These are phyloP conservation scores for Sphaeramia orbicularis DNA, from an alignment of 2,797 vertebrate genomes.

Conservation along the genomic window DNA sequence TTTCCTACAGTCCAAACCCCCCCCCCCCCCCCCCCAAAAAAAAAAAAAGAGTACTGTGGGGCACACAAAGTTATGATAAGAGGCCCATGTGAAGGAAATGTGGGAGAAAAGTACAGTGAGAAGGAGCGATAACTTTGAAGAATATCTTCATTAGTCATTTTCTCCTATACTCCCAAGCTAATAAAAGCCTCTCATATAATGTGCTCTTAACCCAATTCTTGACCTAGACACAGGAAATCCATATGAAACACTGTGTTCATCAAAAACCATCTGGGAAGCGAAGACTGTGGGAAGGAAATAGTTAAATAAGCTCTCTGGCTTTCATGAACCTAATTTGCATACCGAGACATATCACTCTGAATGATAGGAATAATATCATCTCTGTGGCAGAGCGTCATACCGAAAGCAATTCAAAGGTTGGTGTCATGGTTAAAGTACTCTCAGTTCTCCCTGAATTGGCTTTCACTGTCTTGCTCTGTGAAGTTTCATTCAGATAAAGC, in stretches of 20 bases:
- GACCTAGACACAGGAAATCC: conserved; percentile 62
- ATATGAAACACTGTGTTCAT: conserved; percentile 50
- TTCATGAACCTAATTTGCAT: conserved; percentile 59
- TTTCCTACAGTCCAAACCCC: conserved; percentile 23
- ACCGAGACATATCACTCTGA: conserved; percentile 50
- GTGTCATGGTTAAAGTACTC: conserved; percentile 52
- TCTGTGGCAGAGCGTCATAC: conserved; percentile 45
- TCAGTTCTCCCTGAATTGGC: conserved; percentile 51
- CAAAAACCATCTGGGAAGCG: conserved; percentile 49
- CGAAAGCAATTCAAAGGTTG: conserved; percentile 47
- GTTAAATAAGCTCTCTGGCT: conserved; percentile 56
- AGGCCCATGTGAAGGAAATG: conserved; percentile 54
- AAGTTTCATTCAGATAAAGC: conserved; percentile 65
- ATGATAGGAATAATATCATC: conserved; percentile 54
- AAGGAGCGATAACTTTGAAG: conserved; percentile 29
- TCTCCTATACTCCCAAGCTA: conserved; percentile 34
- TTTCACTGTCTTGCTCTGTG: conserved; percentile 45
- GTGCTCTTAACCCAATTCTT: conserved; percentile 52
- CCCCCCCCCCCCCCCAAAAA: not conserved
- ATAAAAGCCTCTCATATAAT: conserved; percentile 47
- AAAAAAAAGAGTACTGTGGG: conserved; percentile 52
- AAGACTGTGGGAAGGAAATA: conserved; percentile 37
- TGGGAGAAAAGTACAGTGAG: conserved; percentile 30
- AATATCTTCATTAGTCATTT: conserved; percentile 51
- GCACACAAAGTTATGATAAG: conserved; percentile 66